Percentiles rank a stretch among this genome's conserved stretches.
Evolutionary conservation across 2,888 invertebrate genomes (phyloP).

Genomic region (Drosophila gaucha): DNA sequence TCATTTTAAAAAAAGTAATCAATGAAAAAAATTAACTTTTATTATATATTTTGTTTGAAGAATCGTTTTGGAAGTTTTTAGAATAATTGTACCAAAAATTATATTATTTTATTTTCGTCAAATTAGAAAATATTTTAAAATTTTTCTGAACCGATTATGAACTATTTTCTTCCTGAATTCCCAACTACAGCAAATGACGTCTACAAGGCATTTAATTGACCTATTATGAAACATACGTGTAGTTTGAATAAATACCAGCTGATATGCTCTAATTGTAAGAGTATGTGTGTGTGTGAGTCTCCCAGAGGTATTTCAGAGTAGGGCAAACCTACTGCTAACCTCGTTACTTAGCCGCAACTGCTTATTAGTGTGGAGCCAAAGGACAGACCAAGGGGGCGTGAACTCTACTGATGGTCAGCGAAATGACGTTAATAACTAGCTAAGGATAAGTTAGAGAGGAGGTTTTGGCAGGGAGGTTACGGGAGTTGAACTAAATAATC

Average conservation of each 20-base stretch:
- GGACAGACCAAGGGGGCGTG: conserved; percentile 33
- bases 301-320: conserved; percentile 46
- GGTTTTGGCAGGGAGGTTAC: neutral
- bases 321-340: conserved; percentile 69
- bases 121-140: too few relatives aligned
- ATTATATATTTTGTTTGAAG: too few relatives aligned
- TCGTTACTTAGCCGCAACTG: conserved; percentile 55
- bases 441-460: conserved; percentile 5
- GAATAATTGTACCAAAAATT: too few relatives aligned
- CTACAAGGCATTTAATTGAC: conserved; percentile 24
- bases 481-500: conserved; percentile 54
- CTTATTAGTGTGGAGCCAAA: conserved; percentile 52
- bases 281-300: conserved; percentile 6
- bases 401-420: conserved; percentile 51
- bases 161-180: neutral
- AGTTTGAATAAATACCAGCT: conserved; percentile 9
- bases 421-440: conserved; percentile 65
- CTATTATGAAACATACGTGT: conserved; percentile 17
- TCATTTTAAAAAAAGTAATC: too few relatives aligned
- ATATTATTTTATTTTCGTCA: too few relatives aligned
- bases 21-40: too few relatives aligned
- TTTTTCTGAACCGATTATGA: neutral
- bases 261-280: neutral
- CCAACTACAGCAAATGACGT: neutral
- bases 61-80: too few relatives aligned